Evolutionary conservation across 2,888 invertebrate species (phyloP), one percentile per base, ranked within the genome.

Genomic region (Mechanitis messenoides): DNA sequence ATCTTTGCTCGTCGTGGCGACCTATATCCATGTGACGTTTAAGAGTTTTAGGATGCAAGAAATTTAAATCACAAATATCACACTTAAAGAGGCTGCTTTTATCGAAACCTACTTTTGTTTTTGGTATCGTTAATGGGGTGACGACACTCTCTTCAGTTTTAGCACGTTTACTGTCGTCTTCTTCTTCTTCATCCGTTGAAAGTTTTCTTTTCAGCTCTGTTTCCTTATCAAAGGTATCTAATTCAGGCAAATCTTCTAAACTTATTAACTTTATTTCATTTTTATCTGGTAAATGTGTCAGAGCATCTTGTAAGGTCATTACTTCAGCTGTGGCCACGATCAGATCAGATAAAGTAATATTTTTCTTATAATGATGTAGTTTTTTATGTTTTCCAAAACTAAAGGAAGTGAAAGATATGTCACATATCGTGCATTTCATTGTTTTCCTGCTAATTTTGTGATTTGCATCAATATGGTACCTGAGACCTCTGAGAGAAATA

Each of bases 361-460:
- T 53, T 5, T 53, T 38, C 12, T 20, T 28, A 33, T 59, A 11
- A 35, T 70, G 70, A 45, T 72, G 71, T 0, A 60, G 3, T 4
- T 45, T 45, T 1, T 58, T 33, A 54, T 72, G 73, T 28, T 55
- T 61, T 3, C 12, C 12, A 11, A 45, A 59, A 12, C 61, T 61
- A 1, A 45, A 45, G 1, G 12, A 33, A 5, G 65, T 56, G 35
- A 72, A 70, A 3, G 9, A 28, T 2, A 70, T 53, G 2, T 63
- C 45, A 47, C 74, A 74, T 0, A 47, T 5, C 0, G 45, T 33
- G 53, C 73, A 74, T 1, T 50, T 20, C 2, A 42, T 31, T 7
- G 31, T 31, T 1, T 2, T 12, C 4, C 54, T 12, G 4, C 6
- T 3, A 4, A 45, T 28, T 1, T 33, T 12, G 33, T 69, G 69